A percentile compares a stretch with the other conserved stretches of the same genome.
Evolutionary conservation across 1,140 invertebrate genomes (phyloP).

Genomic region (Lamellibrachia luymesi): DNA sequence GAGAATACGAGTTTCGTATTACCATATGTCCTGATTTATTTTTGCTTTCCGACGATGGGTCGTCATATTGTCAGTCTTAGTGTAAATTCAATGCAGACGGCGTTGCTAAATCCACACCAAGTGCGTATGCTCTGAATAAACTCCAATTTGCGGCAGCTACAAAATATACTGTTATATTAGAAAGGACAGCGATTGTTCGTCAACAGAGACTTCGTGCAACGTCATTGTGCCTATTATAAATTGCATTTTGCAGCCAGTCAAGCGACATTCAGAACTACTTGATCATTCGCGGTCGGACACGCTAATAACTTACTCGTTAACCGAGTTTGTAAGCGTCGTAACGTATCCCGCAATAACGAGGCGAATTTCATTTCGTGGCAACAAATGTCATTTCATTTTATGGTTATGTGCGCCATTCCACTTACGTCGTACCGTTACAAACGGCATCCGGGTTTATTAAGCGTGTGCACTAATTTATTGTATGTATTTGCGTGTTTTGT

Average conservation of each 20-base stretch:
- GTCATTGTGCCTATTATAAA: neutral
- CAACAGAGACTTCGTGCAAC: neutral
- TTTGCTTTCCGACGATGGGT: no score
- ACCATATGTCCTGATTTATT: no score
- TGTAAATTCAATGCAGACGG: no score
- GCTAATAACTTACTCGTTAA: neutral
- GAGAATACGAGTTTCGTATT: neutral
- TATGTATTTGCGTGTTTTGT: neutral
- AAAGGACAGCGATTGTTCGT: neutral
- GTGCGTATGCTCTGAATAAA: no score
- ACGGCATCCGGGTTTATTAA: neutral
- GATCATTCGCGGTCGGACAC: neutral
- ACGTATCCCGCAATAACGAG: neutral
- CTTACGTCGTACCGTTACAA: neutral
- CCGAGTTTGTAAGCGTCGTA: neutral
- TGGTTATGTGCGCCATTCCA: neutral
- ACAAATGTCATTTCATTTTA: neutral
- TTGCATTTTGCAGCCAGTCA: neutral
- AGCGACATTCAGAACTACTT: neutral
- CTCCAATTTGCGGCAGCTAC: no score
- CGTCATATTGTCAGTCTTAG: no score
- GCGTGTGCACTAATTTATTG: neutral
- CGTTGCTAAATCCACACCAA: no score
- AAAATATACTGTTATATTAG: no score
- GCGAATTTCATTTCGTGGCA: neutral